Evolutionary conservation across 1,140 invertebrate genomes (phyloP).

Genomic region (Octopus sinensis): DNA sequence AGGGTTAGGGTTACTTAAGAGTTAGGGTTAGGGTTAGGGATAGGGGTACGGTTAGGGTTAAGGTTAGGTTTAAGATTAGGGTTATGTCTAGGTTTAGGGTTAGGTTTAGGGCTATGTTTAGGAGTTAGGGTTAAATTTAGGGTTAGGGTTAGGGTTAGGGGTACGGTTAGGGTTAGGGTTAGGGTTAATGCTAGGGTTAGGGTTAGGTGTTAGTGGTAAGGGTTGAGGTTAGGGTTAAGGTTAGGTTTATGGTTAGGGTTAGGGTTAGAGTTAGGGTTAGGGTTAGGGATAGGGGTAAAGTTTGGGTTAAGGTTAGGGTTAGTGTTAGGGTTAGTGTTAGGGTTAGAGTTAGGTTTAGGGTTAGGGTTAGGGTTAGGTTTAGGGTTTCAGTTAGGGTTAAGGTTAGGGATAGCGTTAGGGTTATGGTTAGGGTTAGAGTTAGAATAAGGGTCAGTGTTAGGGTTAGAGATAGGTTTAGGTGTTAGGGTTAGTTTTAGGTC

Average conservation of each 20-base stretch:
- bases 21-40: not conserved
- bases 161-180: not conserved
- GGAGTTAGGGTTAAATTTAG: not conserved
- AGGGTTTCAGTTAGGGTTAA: not conserved
- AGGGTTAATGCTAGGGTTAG: not conserved
- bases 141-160: not conserved
- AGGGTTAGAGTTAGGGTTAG: not conserved
- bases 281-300: not conserved
- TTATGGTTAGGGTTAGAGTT: conserved; percentile 4
- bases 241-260: not conserved
- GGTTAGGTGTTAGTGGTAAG: not conserved
- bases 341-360: not conserved
- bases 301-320: not conserved
- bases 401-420: not conserved
- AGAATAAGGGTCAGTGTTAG: not conserved
- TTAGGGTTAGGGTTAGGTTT: not conserved
- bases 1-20: not conserved
- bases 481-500: conserved; percentile 8
- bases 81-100: not conserved
- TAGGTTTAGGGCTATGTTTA: not conserved
- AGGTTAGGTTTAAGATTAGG: not conserved
- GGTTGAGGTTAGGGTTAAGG: not conserved
- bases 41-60: not conserved
- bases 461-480: not conserved
- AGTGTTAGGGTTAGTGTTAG: not conserved